These are phyloP conservation scores for Drosophila kikkawai DNA, from an alignment of 1,140 invertebrate genomes.

Conservation along the genomic window DNA sequence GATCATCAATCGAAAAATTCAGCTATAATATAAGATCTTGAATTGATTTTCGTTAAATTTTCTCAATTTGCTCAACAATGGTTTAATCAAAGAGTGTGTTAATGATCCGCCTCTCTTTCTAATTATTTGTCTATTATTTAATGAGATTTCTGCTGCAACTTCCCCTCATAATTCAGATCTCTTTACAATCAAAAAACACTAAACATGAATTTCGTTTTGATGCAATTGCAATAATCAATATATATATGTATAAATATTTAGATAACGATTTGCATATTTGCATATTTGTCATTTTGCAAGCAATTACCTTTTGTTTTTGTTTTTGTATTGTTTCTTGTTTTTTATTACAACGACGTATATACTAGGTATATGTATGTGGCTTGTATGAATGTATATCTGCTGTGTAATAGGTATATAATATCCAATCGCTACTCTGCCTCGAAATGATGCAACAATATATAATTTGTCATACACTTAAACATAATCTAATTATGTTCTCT, in stretches of 20 bases:
- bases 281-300: constrained; percentile 69
- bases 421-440: constrained; percentile 77
- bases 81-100: constrained; percentile 51
- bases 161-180: constrained; percentile 15
- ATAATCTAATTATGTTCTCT: constrained; percentile 78
- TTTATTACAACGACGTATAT: constrained; percentile 81
- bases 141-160: constrained; percentile 64
- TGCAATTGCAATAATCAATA: constrained; percentile 58
- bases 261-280: constrained; percentile 79
- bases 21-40: constrained; percentile 61
- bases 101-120: constrained; percentile 50
- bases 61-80: constrained; percentile 73
- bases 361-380: constrained; percentile 76
- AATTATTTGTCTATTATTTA: constrained; percentile 83
- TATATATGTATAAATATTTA: constrained; percentile 78
- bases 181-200: constrained; percentile 74
- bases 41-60: constrained; percentile 41
- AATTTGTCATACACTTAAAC: constrained; percentile 74
- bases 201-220: constrained; percentile 71
- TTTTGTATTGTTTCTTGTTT: constrained; percentile 59
- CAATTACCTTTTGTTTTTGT: constrained; percentile 15
- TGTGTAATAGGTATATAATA: constrained; percentile 67
- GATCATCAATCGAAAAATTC: constrained; percentile 69
- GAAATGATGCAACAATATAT: constrained; percentile 66
- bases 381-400: constrained; percentile 66